A percentile compares a stretch with the other conserved stretches of the same genome.
These are phyloP conservation scores for Kradibia gibbosae DNA, from an alignment of 1,140 invertebrate species.

Conservation along the genomic window DNA sequence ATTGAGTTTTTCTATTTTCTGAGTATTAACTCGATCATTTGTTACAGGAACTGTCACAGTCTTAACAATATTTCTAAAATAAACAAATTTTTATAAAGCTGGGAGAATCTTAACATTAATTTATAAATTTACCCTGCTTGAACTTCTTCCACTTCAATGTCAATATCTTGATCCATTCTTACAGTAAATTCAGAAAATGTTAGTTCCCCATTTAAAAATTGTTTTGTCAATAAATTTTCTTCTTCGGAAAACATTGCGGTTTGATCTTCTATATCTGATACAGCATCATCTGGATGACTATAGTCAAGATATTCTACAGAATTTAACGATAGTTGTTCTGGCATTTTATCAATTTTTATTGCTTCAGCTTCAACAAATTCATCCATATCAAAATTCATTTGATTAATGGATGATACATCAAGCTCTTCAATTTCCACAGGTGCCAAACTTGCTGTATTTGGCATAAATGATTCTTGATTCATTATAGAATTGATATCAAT, in stretches of 20 bases:
- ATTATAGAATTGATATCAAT: conserved; percentile 2
- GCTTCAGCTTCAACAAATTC: conserved; percentile 68
- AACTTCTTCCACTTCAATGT: conserved; percentile 57
- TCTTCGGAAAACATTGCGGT: conserved; percentile 60
- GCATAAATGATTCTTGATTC: conserved; percentile 25
- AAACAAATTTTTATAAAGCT: conserved; percentile 1
- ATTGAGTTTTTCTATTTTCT: conserved; percentile 37
- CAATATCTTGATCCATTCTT: conserved; percentile 62
- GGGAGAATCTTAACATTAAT: conserved; percentile 12
- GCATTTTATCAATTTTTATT: conserved; percentile 61
- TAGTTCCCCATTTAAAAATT: conserved; percentile 80
- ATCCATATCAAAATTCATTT: conserved; percentile 60
- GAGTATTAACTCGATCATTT: conserved; percentile 41
- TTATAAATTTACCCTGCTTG: conserved; percentile 58
- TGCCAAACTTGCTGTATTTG: conserved; percentile 51
- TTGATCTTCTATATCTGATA: conserved; percentile 49
- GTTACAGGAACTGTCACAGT: conserved; percentile 45
- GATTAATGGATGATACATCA: conserved; percentile 58
- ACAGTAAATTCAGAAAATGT: conserved; percentile 79
- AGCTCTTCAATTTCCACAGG: conserved; percentile 70
- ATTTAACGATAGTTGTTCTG: conserved; percentile 19
- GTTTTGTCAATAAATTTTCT: conserved; percentile 76
- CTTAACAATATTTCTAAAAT: conserved; percentile 36
- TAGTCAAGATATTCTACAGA: conserved; percentile 28
- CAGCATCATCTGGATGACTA: conserved; percentile 19